Base-by-base conservation (phyloP, 2,888 invertebrate genomes). In the Muschampia plurimacula region DNA sequence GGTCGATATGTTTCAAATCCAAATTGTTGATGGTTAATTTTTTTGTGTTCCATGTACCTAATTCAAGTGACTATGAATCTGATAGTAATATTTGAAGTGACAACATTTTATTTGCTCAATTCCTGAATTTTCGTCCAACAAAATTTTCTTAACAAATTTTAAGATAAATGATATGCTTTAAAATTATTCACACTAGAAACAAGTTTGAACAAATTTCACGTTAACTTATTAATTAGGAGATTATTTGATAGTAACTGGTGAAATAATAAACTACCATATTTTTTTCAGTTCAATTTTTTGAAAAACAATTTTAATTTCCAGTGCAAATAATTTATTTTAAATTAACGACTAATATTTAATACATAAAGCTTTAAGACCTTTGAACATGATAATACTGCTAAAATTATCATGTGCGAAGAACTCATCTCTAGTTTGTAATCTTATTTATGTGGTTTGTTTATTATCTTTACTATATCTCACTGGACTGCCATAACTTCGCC, bases 1-100 rank as follows among this genome's bases (percentile, higher is more conserved):
- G 67, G 68, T 73, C 59, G 55, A 64, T 13, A 39, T 57, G 52
- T 44, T 44, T 57, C 22, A 39, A 67, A 57, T 39, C 10, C 41
- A 67, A 41, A 15, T 22, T 57, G 0, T 57, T 67, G 15, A 22
- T 22, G 55, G 12, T 49, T 63, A 15, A 4, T 36, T 13, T 5
- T 15, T 46, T 64, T 28, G 8, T 13, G 12, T 64, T 22, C n/a
- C 28, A 46, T 46, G 64, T 13, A 46, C 22, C 57, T 12, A 12
- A 9, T 44, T 13, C 28, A 28, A 64, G 46, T 52, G 67, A 22
- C 67, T 22, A 22, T 22, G 57, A 55, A 57, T 39, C 49, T 49
- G 46, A 46, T 44, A 15, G 46, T 64, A 10, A 46, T 41, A 62
- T 41, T 62, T 15, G 15, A 46, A 64, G 44, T 64, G 64, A 64